Base-by-base conservation (phyloP, 1,140 invertebrate species). In the Scaptodrosophila lebanonensis region DNA sequence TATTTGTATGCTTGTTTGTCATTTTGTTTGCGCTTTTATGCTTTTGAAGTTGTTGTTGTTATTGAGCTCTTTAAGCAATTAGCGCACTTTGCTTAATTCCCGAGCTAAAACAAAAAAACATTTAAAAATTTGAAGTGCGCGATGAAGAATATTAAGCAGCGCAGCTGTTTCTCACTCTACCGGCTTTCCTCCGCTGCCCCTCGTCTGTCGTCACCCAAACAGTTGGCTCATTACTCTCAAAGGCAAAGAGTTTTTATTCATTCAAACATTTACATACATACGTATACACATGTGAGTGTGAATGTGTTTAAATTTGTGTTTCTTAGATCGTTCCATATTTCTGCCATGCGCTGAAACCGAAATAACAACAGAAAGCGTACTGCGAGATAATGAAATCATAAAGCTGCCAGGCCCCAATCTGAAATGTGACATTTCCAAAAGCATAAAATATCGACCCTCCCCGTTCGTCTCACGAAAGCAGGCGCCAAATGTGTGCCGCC, bases 321-420 rank as follows among this genome's bases (percentile, higher is more conserved):
- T 36, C 48, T 12, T 16, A 25, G 20, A 29, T 27, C 16, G 25
- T 11, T 29, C 16, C 62, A n/a, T n/a, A n/a, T 56, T 42, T 53
- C 51, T 64, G 51, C 29, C 39, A 52, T 44, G 17, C 52, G 44
- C n/a, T n/a, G n/a, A n/a, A 22, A 32, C 16, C 27, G 64, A 64
- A 66, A 66, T 51, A 54, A 64, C 64, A 66, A 44, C 47, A 47
- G 39, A 57, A 64, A 60, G 42, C 58, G 11, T 13, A 42, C 12
- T 30, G 22, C 36, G 12, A 75, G 72, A 76, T 76, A 77, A 76
- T 51, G 57, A 77, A 75, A 47, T 54, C 56, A 76, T 70, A 76
- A 75, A 75, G 36, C 50, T 61, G 58, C 44, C 58, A 61, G 57
- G 53, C 45, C 53, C 56, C 50, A 66, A 76, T 64, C 73, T 53